phyloP scores from a whole-genome alignment of 2,113 vertebrate species.

The Pachypanchax playfairii region DNA sequence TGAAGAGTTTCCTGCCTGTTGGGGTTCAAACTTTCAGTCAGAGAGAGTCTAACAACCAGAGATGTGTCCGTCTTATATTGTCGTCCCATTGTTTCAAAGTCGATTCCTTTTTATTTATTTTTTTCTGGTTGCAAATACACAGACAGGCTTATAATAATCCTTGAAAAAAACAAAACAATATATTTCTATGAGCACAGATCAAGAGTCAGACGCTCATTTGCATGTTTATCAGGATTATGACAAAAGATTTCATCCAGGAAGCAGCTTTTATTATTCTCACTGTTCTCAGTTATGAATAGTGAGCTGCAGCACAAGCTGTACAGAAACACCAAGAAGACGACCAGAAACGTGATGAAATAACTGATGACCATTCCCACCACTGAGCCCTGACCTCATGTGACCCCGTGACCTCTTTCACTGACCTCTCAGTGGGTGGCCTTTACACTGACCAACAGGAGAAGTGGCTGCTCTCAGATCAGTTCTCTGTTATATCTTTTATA shows the following conservation, averaged over 20 bases:
- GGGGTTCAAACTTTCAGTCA: slow-evolving; percentile 1
- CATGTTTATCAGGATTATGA: slow-evolving; percentile 67
- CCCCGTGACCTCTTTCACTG: slow-evolving; percentile 59
- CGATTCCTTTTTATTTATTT: slow-evolving; percentile 14
- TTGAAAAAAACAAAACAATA: slow-evolving; percentile 70
- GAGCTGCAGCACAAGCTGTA: background rate
- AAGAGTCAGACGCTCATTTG: slow-evolving; percentile 64
- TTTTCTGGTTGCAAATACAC: slow-evolving; percentile 46
- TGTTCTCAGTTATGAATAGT: slow-evolving; percentile 11
- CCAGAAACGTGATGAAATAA: slow-evolving; percentile 2
- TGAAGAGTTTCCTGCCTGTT: slow-evolving; percentile 12
- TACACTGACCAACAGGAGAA: slow-evolving; percentile 44
- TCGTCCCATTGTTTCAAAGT: slow-evolving; percentile 25
- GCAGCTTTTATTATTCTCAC: slow-evolving; percentile 49
- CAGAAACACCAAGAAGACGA: slow-evolving; percentile 1
- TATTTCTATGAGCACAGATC: slow-evolving; percentile 59
- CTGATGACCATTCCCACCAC: slow-evolving; percentile 58
- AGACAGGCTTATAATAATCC: slow-evolving; percentile 73
- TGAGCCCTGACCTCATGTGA: slow-evolving; percentile 46
- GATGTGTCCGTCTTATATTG: slow-evolving; percentile 29
- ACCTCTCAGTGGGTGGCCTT: slow-evolving; percentile 76
- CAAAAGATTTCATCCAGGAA: slow-evolving; percentile 53
- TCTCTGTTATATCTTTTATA: slow-evolving; percentile 10
- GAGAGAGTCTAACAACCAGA: slow-evolving; percentile 8
- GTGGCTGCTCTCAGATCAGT: slow-evolving; percentile 32